These are phyloP conservation scores for Electrona antarctica DNA, from an alignment of 2,113 vertebrate genomes.

Conservation along the genomic window DNA sequence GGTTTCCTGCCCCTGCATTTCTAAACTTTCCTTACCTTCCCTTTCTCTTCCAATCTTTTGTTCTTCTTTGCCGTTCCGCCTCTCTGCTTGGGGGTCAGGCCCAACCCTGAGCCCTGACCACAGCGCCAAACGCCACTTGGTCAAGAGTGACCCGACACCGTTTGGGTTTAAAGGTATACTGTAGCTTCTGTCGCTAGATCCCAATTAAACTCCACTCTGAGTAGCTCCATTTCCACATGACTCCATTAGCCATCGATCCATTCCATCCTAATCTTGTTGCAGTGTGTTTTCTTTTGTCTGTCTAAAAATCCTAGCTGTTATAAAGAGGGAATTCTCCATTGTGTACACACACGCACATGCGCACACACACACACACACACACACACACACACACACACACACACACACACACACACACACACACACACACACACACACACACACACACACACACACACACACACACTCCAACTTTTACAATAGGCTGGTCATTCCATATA, in stretches of 20 bases:
- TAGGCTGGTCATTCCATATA: no score
- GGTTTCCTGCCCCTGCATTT: slow-evolving; percentile 1
- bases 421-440: no score
- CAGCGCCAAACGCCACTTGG: slow-evolving; percentile 90
- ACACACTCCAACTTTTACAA: no score
- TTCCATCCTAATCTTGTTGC: slow-evolving; percentile 1
- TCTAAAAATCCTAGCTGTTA: no score
- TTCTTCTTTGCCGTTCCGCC: slow-evolving; percentile 61
- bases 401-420: no score
- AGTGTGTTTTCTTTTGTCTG: background rate
- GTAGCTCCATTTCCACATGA: background rate
- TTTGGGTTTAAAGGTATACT: slow-evolving; percentile 92
- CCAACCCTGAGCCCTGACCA: slow-evolving; percentile 93
- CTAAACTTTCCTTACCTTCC: slow-evolving; percentile 3
- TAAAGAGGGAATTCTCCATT: no score
- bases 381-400: no score
- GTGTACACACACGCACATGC: no score
- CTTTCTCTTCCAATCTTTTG: slow-evolving; percentile 36
- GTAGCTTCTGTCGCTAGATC: background rate
- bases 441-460: no score
- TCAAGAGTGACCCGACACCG: slow-evolving; percentile 96
- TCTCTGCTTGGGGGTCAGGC: slow-evolving; percentile 78
- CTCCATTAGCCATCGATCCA: background rate
- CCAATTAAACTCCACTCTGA: background rate
- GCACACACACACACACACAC: no score